Percentiles rank a stretch among this genome's conserved stretches.
phyloP scores from a whole-genome alignment of 1,140 invertebrate species.

The Plectus sambesii region DNA sequence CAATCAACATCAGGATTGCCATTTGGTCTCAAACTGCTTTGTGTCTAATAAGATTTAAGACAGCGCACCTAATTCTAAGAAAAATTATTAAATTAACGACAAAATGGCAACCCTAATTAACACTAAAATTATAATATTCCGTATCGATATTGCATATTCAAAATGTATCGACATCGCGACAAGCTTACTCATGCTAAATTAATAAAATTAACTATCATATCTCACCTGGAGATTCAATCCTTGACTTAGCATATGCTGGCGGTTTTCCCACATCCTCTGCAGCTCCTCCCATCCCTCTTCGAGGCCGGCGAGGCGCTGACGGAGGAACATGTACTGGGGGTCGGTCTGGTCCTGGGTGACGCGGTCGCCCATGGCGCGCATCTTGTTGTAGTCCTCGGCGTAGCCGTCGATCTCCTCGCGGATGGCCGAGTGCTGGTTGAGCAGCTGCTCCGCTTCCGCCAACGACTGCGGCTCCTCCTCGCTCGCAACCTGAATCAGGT shows the following conservation, averaged over 20 bases:
- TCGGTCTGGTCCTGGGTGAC: conserved; percentile 71
- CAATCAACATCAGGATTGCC: no score
- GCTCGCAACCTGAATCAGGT: no score
- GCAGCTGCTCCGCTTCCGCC: conserved; percentile 85
- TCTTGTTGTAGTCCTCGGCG: conserved; percentile 89
- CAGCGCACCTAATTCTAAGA: no score
- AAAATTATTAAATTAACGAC: no score
- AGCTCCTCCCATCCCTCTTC: conserved; percentile 97
- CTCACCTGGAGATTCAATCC: conserved; percentile 58
- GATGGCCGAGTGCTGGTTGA: conserved; percentile 88
- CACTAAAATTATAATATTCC: no score
- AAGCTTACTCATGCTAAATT: not conserved
- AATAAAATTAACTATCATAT: not conserved
- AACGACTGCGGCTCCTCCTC: conserved; percentile 93
- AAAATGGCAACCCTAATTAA: no score
- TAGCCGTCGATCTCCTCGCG: conserved; percentile 98
- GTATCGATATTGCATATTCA: no score
- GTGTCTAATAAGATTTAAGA: no score
- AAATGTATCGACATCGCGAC: not conserved
- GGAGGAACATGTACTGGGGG: conserved; percentile 53
- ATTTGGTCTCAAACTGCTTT: no score
- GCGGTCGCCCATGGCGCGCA: conserved; percentile 97
- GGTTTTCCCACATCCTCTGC: conserved; percentile 98
- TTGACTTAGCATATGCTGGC: conserved; percentile 83
- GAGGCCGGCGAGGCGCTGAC: conserved; percentile 74